Conservation (phyloP, 2,888 invertebrate genomes). For the Zele albiditarsus region DNA sequence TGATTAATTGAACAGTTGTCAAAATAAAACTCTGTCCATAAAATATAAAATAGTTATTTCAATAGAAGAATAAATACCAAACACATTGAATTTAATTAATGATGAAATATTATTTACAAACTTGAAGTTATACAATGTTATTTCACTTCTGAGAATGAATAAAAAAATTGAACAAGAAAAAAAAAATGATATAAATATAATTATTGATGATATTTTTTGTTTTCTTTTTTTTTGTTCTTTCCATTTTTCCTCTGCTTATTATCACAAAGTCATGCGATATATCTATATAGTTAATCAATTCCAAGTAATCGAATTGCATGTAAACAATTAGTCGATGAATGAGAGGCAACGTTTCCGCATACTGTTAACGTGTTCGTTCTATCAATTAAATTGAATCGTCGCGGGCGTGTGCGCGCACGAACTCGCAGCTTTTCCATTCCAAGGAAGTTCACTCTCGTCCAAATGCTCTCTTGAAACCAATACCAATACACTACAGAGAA, state of each 20-base stretch:
- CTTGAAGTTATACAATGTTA: no score
- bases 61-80: no score
- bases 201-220: no score
- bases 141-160: no score
- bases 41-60: not conserved
- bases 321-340: conserved; percentile 31
- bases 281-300: conserved; percentile 1
- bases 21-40: not conserved
- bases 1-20: no score
- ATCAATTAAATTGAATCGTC: conserved; percentile 29
- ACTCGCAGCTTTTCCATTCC: not conserved
- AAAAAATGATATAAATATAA: no score
- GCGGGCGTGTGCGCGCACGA: not conserved
- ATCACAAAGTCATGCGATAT: not conserved
- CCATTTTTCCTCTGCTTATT: no score
- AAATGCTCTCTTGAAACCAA: not conserved
- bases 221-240: no score
- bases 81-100: no score
- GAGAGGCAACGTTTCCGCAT: not conserved
- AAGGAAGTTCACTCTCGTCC: not conserved
- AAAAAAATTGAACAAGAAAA: no score
- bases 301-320: conserved; percentile 26
- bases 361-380: conserved; percentile 20
- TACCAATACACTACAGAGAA: conserved; percentile 5
- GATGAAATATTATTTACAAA: no score